These are phyloP conservation scores for Limnephilus lunatus DNA, from an alignment of 2,888 invertebrate genomes.

Conservation along the genomic window DNA sequence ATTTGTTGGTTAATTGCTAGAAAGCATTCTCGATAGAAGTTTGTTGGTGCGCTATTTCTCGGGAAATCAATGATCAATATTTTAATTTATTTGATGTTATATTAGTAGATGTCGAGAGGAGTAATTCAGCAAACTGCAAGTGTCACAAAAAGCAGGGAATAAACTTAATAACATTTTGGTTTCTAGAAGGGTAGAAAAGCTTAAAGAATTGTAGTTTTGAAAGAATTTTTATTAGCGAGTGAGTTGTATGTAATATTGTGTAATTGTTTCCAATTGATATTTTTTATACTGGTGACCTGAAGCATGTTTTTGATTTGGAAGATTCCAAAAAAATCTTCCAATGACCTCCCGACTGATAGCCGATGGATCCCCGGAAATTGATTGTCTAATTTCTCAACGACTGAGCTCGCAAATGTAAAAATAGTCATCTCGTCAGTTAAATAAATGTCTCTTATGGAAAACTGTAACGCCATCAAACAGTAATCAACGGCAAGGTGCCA, in stretches of 20 bases:
- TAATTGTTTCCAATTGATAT: not conserved
- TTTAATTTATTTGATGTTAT: not conserved
- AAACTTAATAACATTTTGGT: not conserved
- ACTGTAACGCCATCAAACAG: not conserved
- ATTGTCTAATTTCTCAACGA: not conserved
- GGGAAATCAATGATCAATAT: not conserved
- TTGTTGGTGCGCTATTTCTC: too few relatives aligned
- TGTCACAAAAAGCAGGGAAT: not conserved
- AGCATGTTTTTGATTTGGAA: constrained; percentile 2
- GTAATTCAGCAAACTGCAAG: not conserved
- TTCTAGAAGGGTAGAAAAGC: not conserved
- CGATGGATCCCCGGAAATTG: not conserved
- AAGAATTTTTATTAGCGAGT: not conserved
- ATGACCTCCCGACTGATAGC: constrained; percentile 24
- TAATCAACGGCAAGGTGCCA: not conserved
- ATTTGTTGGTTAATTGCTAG: too few relatives aligned
- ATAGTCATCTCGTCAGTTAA: not conserved
- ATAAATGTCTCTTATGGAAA: not conserved
- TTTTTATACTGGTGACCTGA: constrained; percentile 31
- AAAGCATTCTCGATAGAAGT: too few relatives aligned
- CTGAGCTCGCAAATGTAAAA: not conserved
- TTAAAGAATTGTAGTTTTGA: not conserved
- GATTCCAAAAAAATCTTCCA: not conserved
- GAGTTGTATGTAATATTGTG: constrained; percentile 2
- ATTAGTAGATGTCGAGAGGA: not conserved